Base-by-base conservation (phyloP, 2,113 vertebrate species). In the Pterocles burchelli region DNA sequence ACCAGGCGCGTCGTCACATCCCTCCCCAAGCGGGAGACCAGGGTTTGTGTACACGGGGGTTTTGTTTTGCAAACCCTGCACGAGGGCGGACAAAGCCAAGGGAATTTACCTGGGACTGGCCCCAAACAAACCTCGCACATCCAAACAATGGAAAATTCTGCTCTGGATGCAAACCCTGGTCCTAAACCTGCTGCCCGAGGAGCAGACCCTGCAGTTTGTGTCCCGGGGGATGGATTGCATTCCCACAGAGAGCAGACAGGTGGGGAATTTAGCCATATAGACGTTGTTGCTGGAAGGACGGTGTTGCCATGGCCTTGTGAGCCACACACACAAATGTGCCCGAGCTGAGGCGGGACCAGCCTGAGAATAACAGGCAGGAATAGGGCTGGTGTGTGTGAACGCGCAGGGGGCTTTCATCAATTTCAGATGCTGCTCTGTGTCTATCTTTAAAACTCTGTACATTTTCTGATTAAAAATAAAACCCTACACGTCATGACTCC, bases 391-490 rank as follows among this genome's bases (percentile, higher is more conserved):
- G 11, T 8, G 33, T 74, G 74, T 45, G 43, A 48, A 58, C 1
- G 1, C 34, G 6, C 43, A 25, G 41, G 72, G 38, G 89, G 74
- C 85, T 85, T 62, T 62, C 49, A 45, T 58, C 51, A 19, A 31
- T 84, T 93, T 86, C 55, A 65, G 81, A 79, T 38, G 78, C 89
- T 85, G 90, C 34, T 80, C 68, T 34, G 8, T 16, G 20, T 66
- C 82, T 81, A 15, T 88, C 89, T 90, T 92, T 67, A 86, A 90
- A 92, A 95, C 81, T 79, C 85, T 31, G 72, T 81, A 19, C 61
- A 7, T 92, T 86, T 96, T 90, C 88, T 57, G 93, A 78, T 95
- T 90, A 89, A 93, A 95, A 97, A 94, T 89, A 92, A 93, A 67
- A 18, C 43, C 58, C 46, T 48, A 15, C 72, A 77, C 46, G 17